Base-by-base conservation (phyloP, 2,888 invertebrate genomes). In the Thera britannica region DNA sequence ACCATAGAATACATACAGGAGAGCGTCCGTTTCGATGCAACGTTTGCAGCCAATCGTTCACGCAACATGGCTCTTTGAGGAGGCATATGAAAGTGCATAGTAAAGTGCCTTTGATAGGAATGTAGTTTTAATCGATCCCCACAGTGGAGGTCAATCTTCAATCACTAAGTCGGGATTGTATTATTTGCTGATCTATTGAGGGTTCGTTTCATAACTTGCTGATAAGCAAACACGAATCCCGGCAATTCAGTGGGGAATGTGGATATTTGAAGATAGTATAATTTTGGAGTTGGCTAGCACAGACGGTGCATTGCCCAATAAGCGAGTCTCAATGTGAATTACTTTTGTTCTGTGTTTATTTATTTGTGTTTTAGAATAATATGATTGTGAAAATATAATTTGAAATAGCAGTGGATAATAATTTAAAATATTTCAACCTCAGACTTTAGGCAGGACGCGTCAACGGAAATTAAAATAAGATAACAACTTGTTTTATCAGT, bases 1-100 rank as follows among this genome's bases (percentile, higher is more conserved):
- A 94, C 71, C 81, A 86, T 2, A 84, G 88, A 51, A 90, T 87
- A 5, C 94, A 94, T 69, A 93, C 93, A 0, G 94, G 93, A 0
- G 93, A 91, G 60, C 87, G 90, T 46, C 93, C 93, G 0, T 87
- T 91, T 67, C 87, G 89, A 63, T 94, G 94, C 65, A 64, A 60
- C 0, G 77, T 91, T 0, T 94, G 94, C 70, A 85, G 88, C 11
- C 89, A 90, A 62, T 82, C 89, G 2, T 94, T 93, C 68, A 88
- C 90, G 0, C 94, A 94, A 69, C 79, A 90, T 49, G 92, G 93
- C 0, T 89, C 93, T 0, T 70, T 94, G 67, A 91, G 86, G 36
- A 79, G 94, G 58, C 94, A 94, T 78, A 87, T 92, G 87, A 93
- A 90, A 73, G 87, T 92, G 6, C 94, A 94, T 71, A 82, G 83